phyloP scores from a whole-genome alignment of 2,888 invertebrate genomes.

The Linyphia triangularis region DNA sequence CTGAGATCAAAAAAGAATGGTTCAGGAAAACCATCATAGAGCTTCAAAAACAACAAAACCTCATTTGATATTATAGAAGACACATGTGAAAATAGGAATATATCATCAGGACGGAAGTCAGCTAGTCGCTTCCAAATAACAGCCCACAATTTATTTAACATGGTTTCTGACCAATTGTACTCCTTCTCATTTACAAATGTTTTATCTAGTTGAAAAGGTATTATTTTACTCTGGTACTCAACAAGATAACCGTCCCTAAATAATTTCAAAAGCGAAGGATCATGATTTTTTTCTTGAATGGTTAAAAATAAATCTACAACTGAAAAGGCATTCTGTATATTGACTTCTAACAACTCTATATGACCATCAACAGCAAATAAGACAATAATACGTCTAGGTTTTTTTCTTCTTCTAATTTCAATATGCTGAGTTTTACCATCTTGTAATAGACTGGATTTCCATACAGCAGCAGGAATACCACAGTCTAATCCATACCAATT shows the following conservation, averaged over 20 bases:
- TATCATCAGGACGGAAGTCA: slow-evolving; percentile 76
- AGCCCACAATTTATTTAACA: slow-evolving; percentile 57
- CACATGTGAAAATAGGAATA: slow-evolving; percentile 71
- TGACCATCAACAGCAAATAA: slow-evolving; percentile 56
- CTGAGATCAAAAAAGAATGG: slow-evolving; percentile 80
- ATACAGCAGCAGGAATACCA: slow-evolving; percentile 73
- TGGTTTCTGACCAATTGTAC: slow-evolving; percentile 4
- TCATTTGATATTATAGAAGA: slow-evolving; percentile 82
- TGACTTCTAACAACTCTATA: slow-evolving; percentile 58
- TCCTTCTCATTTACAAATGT: not conserved
- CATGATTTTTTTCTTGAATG: slow-evolving; percentile 30
- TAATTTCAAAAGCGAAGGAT: slow-evolving; percentile 38
- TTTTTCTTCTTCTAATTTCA: slow-evolving; percentile 59
- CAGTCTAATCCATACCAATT: slow-evolving; percentile 74
- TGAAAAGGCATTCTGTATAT: slow-evolving; percentile 37
- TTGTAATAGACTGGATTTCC: slow-evolving; percentile 68
- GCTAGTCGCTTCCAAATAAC: slow-evolving; percentile 62
- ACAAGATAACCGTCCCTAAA: slow-evolving; percentile 64
- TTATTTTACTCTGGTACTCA: slow-evolving; percentile 68
- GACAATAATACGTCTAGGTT: slow-evolving; percentile 64
- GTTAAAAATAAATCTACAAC: slow-evolving; percentile 62
- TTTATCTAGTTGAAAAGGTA: slow-evolving; percentile 44
- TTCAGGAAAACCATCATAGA: slow-evolving; percentile 85
- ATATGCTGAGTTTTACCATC: slow-evolving; percentile 50
- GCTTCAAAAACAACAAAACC: slow-evolving; percentile 85